A percentile compares a stretch with the other conserved stretches of the same genome.
Evolutionary conservation across 2,888 invertebrate species (phyloP).

Genomic region (Acronicta aceris): DNA sequence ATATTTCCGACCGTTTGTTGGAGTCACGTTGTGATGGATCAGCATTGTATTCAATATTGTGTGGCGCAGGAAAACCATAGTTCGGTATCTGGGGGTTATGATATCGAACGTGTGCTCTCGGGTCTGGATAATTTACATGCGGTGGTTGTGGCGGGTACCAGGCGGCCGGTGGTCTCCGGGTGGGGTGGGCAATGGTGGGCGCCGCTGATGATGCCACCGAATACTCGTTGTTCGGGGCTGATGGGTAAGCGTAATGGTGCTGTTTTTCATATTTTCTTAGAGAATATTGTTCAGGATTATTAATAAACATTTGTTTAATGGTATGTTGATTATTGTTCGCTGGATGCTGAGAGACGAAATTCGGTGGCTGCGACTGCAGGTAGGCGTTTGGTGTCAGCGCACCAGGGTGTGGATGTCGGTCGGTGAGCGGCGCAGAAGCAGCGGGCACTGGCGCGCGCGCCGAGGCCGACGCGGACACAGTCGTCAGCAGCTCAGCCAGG

Average conservation of each 20-base stretch:
- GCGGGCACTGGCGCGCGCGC: background rate
- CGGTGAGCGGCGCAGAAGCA: background rate
- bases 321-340: background rate
- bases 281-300: background rate
- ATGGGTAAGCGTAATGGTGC: background rate
- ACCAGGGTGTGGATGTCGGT: too few species aligned
- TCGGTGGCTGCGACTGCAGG: background rate
- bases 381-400: background rate
- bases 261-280: background rate
- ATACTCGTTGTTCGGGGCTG: background rate
- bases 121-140: background rate
- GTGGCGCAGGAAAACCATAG: background rate
- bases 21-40: background rate
- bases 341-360: background rate
- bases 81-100: background rate
- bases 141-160: background rate
- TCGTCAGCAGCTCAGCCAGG: slow-evolving; percentile 1
- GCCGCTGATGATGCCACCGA: background rate
- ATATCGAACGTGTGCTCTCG: background rate
- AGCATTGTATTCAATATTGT: background rate
- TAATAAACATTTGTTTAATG: background rate
- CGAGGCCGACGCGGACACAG: background rate
- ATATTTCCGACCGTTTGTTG: too few species aligned
- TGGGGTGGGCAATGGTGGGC: background rate
- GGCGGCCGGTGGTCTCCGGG: background rate